Conservation (phyloP, 1,140 invertebrate species). For the Pachypsylla venusta region DNA sequence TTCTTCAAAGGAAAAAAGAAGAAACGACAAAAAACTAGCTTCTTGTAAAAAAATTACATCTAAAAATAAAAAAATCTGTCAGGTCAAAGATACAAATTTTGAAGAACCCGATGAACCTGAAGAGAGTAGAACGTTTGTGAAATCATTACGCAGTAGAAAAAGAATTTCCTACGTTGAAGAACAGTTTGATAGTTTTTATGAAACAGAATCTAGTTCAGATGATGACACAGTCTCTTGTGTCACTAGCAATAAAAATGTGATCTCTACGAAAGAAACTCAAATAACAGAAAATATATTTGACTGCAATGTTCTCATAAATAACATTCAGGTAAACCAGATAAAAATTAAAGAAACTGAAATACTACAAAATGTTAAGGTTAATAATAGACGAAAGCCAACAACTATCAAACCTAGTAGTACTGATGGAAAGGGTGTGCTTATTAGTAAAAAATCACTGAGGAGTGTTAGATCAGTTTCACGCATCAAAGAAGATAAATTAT, state of each 20-base stretch:
- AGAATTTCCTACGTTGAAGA: constrained; percentile 6
- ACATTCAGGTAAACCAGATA: constrained; percentile 1
- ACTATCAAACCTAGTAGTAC: too few species aligned
- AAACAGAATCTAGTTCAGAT: background rate
- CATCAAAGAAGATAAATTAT: too few species aligned
- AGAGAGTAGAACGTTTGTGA: background rate
- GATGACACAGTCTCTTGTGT: background rate
- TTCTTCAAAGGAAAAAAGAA: background rate
- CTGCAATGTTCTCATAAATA: constrained; percentile 3
- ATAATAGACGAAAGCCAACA: background rate
- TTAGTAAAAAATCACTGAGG: background rate
- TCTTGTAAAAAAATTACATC: background rate
- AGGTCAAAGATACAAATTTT: too few species aligned
- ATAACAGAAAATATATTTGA: constrained; percentile 5
- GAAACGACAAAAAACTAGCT: background rate
- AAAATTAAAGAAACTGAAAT: constrained; percentile 9
- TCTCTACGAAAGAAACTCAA: background rate
- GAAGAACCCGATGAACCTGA: too few species aligned
- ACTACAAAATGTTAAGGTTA: background rate
- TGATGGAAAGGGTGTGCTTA: background rate
- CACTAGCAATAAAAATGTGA: too few species aligned
- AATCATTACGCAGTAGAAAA: background rate
- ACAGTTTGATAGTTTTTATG: background rate
- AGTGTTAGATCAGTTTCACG: constrained; percentile 8
- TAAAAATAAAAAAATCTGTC: background rate